Base-by-base conservation (phyloP, 2,113 vertebrate species). In the Pogona vitticeps region DNA sequence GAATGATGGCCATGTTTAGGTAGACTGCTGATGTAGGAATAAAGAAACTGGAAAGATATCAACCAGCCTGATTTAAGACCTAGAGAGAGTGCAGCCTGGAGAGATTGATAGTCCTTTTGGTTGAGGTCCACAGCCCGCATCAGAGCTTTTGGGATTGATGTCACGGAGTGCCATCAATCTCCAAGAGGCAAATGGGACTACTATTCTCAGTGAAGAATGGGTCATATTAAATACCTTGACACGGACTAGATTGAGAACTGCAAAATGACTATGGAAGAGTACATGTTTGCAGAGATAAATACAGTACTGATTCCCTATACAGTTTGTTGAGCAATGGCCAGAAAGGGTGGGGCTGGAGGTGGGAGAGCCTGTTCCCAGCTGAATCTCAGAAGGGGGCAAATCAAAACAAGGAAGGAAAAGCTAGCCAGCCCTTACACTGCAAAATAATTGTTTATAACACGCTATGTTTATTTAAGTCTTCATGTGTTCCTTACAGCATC, bases 51-150 rank as follows among this genome's bases (percentile, higher is more conserved):
- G 95, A 94, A 90, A 93, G 94, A 93, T 94, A 97, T 95, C 95
- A 97, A 93, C 90, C 88, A 92, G 89, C 81, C 95, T 96, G 96
- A 97, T 96, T 96, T 96, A 97, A 94, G 95, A 83, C 93, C 93
- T 88, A 77, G 86, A 94, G 94, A 93, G 94, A 95, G 90, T 93
- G 89, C 94, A 92, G 94, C 94, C 89, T 80, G 23, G 84, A 0
- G 90, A 97, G 96, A 97, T 97, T 97, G 96, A 97, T 97, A 94
- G 95, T 89, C 80, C 95, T 96, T 96, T 96, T 96, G 95, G 97
- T 95, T 95, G 95, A 97, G 93, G 96, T 95, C 95, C 91, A 94
- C 81, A 93, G 95, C 95, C 94, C 78, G 95, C 96, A 95, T 96
- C 96, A 96, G 94, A 96, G 96, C 96, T 96, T 95, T 92, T 91